phyloP scores from a whole-genome alignment of 1,140 invertebrate species.

The Lasioglossum albipes region DNA sequence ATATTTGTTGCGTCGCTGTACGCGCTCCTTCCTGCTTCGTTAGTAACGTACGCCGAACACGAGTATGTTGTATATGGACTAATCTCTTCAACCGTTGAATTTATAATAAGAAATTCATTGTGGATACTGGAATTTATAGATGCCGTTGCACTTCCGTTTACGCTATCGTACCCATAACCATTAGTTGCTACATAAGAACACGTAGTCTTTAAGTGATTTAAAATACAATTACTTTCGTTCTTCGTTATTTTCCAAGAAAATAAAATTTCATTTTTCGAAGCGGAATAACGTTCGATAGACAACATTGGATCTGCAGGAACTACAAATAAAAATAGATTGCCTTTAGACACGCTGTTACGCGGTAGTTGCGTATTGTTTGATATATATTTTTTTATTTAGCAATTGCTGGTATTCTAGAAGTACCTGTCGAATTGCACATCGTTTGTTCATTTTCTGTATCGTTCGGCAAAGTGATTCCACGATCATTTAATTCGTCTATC shows the following conservation, averaged over 20 bases:
- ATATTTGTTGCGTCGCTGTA: constrained; percentile 42
- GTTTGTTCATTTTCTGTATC: background rate
- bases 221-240: constrained; percentile 59
- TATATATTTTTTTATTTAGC: constrained; percentile 33
- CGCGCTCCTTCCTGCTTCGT: constrained; percentile 54
- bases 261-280: constrained; percentile 17
- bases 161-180: constrained; percentile 55
- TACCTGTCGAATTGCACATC: background rate
- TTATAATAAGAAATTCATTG: constrained; percentile 25
- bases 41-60: constrained; percentile 55
- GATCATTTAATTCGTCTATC: background rate
- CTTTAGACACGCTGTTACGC: background rate
- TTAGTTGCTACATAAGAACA: constrained; percentile 55
- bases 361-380: background rate
- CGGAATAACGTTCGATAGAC: background rate
- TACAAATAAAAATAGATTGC: constrained; percentile 27
- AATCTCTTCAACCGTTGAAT: constrained; percentile 48
- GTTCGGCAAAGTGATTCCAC: background rate
- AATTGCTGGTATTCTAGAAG: background rate
- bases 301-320: constrained; percentile 41
- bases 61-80: constrained; percentile 67
- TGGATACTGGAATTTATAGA: constrained; percentile 5
- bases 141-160: background rate
- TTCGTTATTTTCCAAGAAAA: constrained; percentile 63
- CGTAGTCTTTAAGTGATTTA: constrained; percentile 34